Evolutionary conservation across 2,797 vertebrate genomes (phyloP), one percentile per base, ranked within the genome.

Genomic region (Columba guinea): DNA sequence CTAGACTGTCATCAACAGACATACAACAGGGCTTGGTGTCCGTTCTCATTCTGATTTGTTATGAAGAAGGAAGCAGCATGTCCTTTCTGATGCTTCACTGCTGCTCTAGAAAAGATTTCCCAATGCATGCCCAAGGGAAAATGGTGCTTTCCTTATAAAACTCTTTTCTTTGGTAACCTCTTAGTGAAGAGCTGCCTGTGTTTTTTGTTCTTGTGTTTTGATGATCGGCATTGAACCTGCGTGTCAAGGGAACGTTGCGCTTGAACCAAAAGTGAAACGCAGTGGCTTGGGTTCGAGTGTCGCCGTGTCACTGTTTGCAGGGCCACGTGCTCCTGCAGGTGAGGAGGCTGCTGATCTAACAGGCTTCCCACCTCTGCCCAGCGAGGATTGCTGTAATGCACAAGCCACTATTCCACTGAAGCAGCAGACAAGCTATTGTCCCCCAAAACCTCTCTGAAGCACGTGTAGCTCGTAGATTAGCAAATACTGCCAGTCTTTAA

Each of bases 261-360:
- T 88, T 32, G 34, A 60, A 28, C 5, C 24, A 35, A 32, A 53
- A 15, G 19, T 7, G 51, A 58, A 44, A 59, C 34, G 32, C 71
- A 13, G 49, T 28, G 37, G 19, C 63, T 79, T 65, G 80, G 80
- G 10, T 69, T 78, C 59, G 39, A 23, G 2, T 51, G 75, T 34
- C 84, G 77, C 84, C 27, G 3, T 51, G 74, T 81, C 82, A 89
- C 93, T 79, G 86, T 81, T 88, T 84, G 84, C 86, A 69, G 86
- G 63, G 88, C 82, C 91, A 84, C 18, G 35, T 93, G 93, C 30
- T 88, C 48, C 79, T 53, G 75, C 78, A 74, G 86, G 70, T 68
- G 90, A 82, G 85, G 74, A 74, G 44, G 68, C 84, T 94, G 88
- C 81, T 52, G 86, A 46, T 85, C 69, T 65, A 58, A 83, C 73